phyloP scores from a whole-genome alignment of 2,113 vertebrate genomes.

The Otus sunia region DNA sequence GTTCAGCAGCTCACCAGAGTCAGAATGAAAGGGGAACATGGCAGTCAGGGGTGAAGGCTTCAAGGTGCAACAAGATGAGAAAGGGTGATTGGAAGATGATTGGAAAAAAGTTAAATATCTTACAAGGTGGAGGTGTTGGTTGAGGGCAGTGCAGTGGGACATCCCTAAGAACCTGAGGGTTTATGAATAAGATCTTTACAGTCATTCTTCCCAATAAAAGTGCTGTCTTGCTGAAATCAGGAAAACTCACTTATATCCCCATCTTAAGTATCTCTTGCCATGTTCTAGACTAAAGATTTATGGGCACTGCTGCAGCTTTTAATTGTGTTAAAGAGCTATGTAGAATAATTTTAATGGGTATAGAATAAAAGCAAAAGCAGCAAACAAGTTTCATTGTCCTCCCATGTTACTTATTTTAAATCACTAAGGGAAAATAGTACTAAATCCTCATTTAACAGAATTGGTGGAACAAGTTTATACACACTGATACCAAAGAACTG shows the following conservation, averaged over 20 bases:
- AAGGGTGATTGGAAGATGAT: background rate
- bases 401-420: background rate
- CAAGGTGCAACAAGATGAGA: background rate
- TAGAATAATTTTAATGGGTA: background rate
- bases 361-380: background rate
- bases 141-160: background rate
- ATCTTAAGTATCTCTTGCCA: background rate
- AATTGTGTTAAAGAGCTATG: background rate
- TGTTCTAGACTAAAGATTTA: background rate
- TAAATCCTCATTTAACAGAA: background rate
- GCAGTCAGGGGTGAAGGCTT: background rate
- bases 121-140: background rate
- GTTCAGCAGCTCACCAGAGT: background rate
- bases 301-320: background rate
- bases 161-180: background rate
- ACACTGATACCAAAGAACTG: background rate
- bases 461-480: background rate
- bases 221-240: background rate
- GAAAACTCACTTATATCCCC: background rate
- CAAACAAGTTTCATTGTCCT: background rate
- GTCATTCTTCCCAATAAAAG: background rate
- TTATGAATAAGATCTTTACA: background rate
- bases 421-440: background rate
- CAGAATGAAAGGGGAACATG: background rate
- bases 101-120: background rate